Conservation (phyloP, 1,140 invertebrate genomes). For the Penaeus japonicus region DNA sequence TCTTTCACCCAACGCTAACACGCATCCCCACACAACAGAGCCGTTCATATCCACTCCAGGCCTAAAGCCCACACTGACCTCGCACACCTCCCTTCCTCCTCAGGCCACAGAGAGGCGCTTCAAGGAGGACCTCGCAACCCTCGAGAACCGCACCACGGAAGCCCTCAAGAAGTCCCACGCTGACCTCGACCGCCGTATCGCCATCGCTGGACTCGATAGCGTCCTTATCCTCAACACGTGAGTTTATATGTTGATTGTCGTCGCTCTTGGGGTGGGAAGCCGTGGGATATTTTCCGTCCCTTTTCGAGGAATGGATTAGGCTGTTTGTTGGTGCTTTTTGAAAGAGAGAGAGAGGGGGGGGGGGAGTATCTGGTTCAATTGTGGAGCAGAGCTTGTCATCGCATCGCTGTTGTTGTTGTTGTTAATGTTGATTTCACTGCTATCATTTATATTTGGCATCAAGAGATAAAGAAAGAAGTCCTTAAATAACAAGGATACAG, state of each 20-base stretch:
- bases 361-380: too few species aligned
- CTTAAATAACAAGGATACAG: too few species aligned
- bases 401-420: too few species aligned
- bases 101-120: slow-evolving; percentile 37
- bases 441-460: too few species aligned
- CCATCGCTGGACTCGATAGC: slow-evolving; percentile 34
- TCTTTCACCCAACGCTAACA: neutral
- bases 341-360: too few species aligned
- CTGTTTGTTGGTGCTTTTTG: too few species aligned
- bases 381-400: too few species aligned
- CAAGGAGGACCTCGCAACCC: slow-evolving; percentile 46
- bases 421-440: too few species aligned
- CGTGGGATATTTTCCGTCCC: too few species aligned
- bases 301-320: too few species aligned
- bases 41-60: neutral
- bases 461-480: too few species aligned
- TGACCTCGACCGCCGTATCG: slow-evolving; percentile 34
- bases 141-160: slow-evolving; percentile 40
- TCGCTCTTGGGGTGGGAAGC: too few species aligned
- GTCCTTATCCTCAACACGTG: slow-evolving; percentile 41
- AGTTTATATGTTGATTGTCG: neutral
- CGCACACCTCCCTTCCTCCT: neutral
- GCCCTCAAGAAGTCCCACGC: slow-evolving; percentile 31
- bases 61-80: neutral
- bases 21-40: neutral